These are phyloP conservation scores for Oenanthe oenanthe DNA, from an alignment of 2,113 vertebrate species.

Conservation along the genomic window DNA sequence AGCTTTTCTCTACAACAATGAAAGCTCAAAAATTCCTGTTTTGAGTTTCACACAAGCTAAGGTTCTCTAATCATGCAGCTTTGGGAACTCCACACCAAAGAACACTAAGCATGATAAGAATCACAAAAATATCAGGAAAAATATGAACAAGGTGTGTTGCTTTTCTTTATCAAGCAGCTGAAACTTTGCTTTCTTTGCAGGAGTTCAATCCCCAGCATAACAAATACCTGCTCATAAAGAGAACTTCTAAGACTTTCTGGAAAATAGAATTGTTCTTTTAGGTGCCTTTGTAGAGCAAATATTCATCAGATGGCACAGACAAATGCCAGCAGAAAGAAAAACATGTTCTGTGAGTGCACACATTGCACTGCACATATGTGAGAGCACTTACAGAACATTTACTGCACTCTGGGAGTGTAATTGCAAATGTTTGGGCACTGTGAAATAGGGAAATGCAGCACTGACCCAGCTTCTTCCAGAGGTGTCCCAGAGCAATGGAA, in stretches of 20 bases:
- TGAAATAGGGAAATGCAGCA: neutral
- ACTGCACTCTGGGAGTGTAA: neutral
- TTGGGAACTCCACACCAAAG: neutral
- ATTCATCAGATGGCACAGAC: neutral
- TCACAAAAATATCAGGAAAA: neutral
- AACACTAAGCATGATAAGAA: neutral
- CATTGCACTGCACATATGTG: neutral
- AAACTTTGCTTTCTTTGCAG: neutral
- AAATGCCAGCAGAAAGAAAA: neutral
- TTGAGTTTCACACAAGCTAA: neutral
- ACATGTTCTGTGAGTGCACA: neutral
- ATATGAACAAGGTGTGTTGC: neutral
- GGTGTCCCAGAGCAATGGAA: neutral
- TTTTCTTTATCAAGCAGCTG: neutral
- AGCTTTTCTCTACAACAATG: neutral
- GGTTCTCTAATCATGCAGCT: neutral
- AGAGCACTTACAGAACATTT: neutral
- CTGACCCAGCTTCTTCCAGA: neutral
- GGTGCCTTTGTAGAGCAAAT: conserved; percentile 5
- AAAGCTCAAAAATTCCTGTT: neutral
- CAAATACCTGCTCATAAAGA: neutral
- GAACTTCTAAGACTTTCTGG: neutral
- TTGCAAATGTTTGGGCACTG: neutral
- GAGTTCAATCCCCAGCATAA: neutral
- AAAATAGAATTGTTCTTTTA: neutral